phyloP scores from a whole-genome alignment of 1,140 invertebrate species.

The Temnothorax longispinosus region DNA sequence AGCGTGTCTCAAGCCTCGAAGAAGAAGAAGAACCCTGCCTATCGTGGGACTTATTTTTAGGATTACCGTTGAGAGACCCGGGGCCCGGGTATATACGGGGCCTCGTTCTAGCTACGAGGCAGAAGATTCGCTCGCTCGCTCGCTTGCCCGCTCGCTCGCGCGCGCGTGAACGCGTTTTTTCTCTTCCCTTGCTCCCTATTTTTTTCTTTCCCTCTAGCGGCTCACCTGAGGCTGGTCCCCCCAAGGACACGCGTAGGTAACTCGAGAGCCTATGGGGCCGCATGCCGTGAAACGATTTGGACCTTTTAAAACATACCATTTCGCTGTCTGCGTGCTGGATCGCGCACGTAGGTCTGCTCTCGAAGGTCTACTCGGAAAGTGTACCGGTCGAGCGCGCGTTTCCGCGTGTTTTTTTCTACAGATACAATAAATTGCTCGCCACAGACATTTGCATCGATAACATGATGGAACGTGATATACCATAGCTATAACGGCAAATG shows the following conservation, averaged over 20 bases:
- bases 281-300: slow-evolving; percentile 81
- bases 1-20: slow-evolving; percentile 30
- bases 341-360: slow-evolving; percentile 61
- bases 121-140: slow-evolving; percentile 73
- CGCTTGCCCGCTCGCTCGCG: slow-evolving; percentile 59
- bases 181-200: slow-evolving; percentile 41
- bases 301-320: slow-evolving; percentile 81
- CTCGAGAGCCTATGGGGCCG: slow-evolving; percentile 78
- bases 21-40: neutral
- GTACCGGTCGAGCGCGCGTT: slow-evolving; percentile 44
- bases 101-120: slow-evolving; percentile 70
- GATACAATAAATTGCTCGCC: neutral
- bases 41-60: slow-evolving; percentile 73
- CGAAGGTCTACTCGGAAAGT: slow-evolving; percentile 32
- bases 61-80: slow-evolving; percentile 54
- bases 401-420: slow-evolving; percentile 13
- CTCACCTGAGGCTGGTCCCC: slow-evolving; percentile 71
- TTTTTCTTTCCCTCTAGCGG: slow-evolving; percentile 60
- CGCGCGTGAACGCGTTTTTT: slow-evolving; percentile 56
- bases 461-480: neutral
- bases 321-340: slow-evolving; percentile 75
- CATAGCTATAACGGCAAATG: neutral
- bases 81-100: slow-evolving; percentile 19
- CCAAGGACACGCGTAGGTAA: slow-evolving; percentile 83
- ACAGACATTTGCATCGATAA: slow-evolving; percentile 18